Conservation (phyloP, 2,113 vertebrate genomes). For the Nettapus auritus region DNA sequence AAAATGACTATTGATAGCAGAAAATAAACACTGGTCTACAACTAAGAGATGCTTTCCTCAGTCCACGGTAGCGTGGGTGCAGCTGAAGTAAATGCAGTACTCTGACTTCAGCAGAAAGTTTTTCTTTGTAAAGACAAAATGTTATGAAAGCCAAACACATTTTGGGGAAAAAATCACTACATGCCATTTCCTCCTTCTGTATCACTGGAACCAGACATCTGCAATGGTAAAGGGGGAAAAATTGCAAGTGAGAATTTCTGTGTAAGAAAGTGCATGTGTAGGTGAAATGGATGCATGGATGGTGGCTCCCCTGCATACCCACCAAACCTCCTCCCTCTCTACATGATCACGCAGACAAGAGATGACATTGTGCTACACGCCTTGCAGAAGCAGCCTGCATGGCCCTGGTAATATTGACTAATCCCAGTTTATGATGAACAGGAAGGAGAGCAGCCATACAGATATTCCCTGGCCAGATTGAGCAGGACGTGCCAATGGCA, state of each 20-base stretch:
- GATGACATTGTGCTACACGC: neutral
- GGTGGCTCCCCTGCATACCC: neutral
- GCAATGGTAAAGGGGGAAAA: neutral
- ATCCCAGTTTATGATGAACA: neutral
- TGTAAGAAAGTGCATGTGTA: neutral
- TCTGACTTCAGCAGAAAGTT: accelerated
- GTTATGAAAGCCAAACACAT: neutral
- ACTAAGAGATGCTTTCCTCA: neutral
- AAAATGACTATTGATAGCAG: neutral
- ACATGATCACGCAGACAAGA: neutral
- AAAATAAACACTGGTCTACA: neutral
- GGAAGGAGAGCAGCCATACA: neutral
- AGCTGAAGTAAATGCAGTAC: accelerated
- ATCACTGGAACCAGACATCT: neutral
- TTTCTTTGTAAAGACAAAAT: neutral
- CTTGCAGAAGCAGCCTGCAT: neutral
- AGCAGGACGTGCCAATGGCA: neutral
- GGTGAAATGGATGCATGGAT: neutral
- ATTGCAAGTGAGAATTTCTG: neutral
- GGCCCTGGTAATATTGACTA: neutral
- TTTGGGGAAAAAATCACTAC: neutral
- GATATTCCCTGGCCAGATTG: neutral
- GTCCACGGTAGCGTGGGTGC: neutral
- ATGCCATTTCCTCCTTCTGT: neutral
- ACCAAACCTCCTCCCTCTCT: neutral